Evolutionary conservation across 1,140 invertebrate species (phyloP), one percentile per base, ranked within the genome.

Genomic region (Zaprionus taronus): DNA sequence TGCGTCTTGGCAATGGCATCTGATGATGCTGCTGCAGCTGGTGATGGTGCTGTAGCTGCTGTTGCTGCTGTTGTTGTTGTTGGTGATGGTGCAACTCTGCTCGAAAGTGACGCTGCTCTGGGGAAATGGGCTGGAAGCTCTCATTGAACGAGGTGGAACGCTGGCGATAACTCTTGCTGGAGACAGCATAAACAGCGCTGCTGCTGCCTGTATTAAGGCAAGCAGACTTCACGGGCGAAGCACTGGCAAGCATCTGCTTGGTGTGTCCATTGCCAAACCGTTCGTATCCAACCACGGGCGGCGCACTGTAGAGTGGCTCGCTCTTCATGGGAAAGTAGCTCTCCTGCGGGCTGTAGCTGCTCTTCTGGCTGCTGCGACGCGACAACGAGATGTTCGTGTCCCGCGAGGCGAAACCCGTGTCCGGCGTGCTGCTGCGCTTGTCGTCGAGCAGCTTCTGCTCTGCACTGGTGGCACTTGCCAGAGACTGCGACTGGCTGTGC

Each of bases 101-200:
- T 1, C 81, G 44, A 7, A 83, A 76, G 17, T 74, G 79, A 2
- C 79, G 71, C 34, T 67, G 79, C 26, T 80, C 92, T 12, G 92
- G 92, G 1, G 92, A 93, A 53, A 92, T 91, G 15, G 91, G 77
- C 58, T 93, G 84, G 60, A 92, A 92, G 77, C 91, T 92, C 71
- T 93, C 92, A 9, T 91, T 93, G 36, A 93, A 93, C 15, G 92
- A 93, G 28, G 92, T 93, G 44, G 92, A 93, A 4, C 92, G 91
- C 31, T 93, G 91, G 14, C 92, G 83, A 63, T 81, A 86, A 9
- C 80, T 74, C 44, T 89, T 85, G 11, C 61, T 60, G 4, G 66
- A 79, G 38, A 69, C 75, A 1, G 72, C 72, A 64, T 91, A 91
- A 11, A 91, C 80, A 0, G 90, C 83, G 20, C 53, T 77, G 62